These are phyloP conservation scores for Acleris holmiana DNA, from an alignment of 2,888 invertebrate species.

Conservation along the genomic window DNA sequence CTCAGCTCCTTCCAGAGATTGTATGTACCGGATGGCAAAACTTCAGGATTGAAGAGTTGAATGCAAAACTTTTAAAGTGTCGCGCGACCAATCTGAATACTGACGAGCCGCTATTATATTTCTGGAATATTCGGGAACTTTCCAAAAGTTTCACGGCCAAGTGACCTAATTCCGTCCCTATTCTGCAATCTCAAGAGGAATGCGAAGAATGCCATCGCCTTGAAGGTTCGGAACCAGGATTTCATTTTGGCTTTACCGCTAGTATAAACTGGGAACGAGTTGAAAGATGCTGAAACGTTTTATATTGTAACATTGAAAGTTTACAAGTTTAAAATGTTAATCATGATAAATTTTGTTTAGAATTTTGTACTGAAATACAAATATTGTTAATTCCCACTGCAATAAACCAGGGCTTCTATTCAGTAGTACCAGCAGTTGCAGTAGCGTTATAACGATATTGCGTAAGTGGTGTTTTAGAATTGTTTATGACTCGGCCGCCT, in stretches of 20 bases:
- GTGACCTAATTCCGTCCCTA: slow-evolving; percentile 34
- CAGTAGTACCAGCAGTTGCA: no score
- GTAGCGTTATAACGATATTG: no score
- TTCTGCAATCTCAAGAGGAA: slow-evolving; percentile 30
- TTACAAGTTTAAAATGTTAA: no score
- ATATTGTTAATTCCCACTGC: no score
- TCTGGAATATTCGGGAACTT: slow-evolving; percentile 21
- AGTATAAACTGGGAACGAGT: not conserved
- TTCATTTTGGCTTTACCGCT: slow-evolving; percentile 6
- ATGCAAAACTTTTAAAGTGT: slow-evolving; percentile 38
- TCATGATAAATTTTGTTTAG: no score
- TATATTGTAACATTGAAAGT: no score
- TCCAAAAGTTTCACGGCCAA: slow-evolving; percentile 31
- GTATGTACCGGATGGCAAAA: slow-evolving; percentile 15
- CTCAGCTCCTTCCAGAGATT: slow-evolving; percentile 6
- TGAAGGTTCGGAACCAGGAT: slow-evolving; percentile 6
- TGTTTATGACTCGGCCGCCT: no score
- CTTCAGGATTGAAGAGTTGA: slow-evolving; percentile 46
- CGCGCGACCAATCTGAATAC: slow-evolving; percentile 30
- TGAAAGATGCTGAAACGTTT: no score
- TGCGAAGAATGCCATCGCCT: slow-evolving; percentile 28
- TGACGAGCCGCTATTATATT: slow-evolving; percentile 25
- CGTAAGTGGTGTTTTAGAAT: no score
- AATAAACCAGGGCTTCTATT: no score
- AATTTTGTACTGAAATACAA: no score